Evolutionary conservation across 2,888 invertebrate species (phyloP).

Genomic region (Trissolcus japonicus): DNA sequence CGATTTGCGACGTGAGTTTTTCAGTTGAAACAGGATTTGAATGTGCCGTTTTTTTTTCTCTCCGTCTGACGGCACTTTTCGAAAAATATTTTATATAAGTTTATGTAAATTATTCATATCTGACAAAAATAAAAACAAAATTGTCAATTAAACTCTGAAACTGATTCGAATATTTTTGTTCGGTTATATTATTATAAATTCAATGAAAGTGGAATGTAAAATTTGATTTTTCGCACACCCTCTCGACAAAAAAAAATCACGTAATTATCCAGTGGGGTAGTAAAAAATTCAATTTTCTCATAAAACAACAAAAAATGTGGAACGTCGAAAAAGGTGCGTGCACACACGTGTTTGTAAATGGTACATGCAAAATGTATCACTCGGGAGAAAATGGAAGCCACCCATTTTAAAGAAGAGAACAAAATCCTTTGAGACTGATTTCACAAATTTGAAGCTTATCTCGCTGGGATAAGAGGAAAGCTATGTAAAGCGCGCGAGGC

Average conservation of each 20-base stretch:
- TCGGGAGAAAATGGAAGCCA: constrained; percentile 33
- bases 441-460: constrained; percentile 28
- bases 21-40: constrained; percentile 25
- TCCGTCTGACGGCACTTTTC: no score
- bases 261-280: constrained; percentile 57
- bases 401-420: constrained; percentile 43
- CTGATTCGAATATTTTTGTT: no score
- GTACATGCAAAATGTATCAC: constrained; percentile 43
- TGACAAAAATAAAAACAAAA: no score
- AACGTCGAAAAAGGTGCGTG: no score
- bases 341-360: constrained; percentile 27
- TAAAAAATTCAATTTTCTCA: constrained; percentile 72
- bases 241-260: no score
- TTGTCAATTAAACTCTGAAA: no score
- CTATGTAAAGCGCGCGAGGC: constrained; percentile 11
- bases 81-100: no score
- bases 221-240: no score
- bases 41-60: no score
- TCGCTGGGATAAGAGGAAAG: constrained; percentile 20
- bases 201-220: no score
- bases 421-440: constrained; percentile 55
- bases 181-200: no score
- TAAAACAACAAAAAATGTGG: constrained; percentile 68
- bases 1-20: constrained; percentile 20
- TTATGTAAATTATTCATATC: no score